Conservation (phyloP, 2,113 vertebrate genomes). For the Protobothrops flavoviridis region DNA sequence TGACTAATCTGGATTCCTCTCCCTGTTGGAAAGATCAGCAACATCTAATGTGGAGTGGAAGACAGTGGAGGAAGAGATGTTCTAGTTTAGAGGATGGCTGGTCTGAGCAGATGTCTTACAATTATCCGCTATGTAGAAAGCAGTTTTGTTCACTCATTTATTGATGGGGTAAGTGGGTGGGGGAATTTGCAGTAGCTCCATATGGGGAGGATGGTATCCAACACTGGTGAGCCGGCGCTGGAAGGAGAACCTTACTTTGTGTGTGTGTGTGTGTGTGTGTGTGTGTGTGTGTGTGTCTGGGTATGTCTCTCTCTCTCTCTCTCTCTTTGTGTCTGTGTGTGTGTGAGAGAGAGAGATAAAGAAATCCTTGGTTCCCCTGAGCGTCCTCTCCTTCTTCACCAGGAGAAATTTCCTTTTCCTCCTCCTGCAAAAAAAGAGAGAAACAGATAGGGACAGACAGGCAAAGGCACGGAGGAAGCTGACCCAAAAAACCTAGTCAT, state of each 20-base stretch:
- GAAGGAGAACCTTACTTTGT: background rate
- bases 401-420: background rate
- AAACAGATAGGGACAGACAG: background rate
- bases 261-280: background rate
- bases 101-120: background rate
- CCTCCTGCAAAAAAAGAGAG: background rate
- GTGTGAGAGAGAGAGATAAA: background rate
- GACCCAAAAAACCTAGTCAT: no score
- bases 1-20: background rate
- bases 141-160: constrained; percentile 2
- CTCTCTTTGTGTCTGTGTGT: no score
- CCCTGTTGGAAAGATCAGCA: background rate
- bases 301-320: no score
- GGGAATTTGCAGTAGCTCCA: background rate
- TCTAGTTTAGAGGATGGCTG: background rate
- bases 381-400: background rate
- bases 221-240: background rate
- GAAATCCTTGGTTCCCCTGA: background rate
- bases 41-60: background rate
- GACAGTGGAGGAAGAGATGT: background rate
- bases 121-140: background rate
- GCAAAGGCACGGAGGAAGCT: background rate
- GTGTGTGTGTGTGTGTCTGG: no score
- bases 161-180: background rate
- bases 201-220: background rate